Conservation (phyloP, 2,113 vertebrate species). For the Pyxicephalus adspersus region DNA sequence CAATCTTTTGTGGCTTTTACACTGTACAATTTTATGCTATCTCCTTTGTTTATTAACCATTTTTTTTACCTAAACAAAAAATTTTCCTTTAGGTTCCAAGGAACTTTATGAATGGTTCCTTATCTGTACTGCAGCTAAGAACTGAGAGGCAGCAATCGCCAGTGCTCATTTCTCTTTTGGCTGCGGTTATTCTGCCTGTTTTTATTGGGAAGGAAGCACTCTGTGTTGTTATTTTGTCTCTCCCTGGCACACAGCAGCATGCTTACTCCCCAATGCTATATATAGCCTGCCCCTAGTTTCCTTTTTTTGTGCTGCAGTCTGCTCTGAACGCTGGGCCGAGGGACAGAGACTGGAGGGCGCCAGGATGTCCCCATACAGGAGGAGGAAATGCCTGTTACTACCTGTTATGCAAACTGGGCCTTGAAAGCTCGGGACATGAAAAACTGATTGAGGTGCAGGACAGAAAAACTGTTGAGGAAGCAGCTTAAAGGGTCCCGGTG, state of each 20-base stretch:
- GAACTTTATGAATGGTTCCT: no score
- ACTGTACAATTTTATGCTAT: no score
- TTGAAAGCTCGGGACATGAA: slow-evolving; percentile 71
- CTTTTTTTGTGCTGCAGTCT: slow-evolving; percentile 71
- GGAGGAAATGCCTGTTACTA: slow-evolving; percentile 99
- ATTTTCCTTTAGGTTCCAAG: no score
- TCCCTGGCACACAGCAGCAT: slow-evolving; percentile 23
- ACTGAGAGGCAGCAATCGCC: background rate
- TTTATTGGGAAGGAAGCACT: slow-evolving; percentile 46
- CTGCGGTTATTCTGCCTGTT: slow-evolving; percentile 24
- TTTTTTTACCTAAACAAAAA: no score
- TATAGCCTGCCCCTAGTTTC: slow-evolving; percentile 36
- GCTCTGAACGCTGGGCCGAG: slow-evolving; percentile 81
- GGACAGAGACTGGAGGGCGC: slow-evolving; percentile 96
- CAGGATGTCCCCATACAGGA: slow-evolving; percentile 99
- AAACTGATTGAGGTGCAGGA: slow-evolving; percentile 58
- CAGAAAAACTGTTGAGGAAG: slow-evolving; percentile 51
- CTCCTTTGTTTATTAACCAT: no score
- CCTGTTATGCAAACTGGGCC: slow-evolving; percentile 95
- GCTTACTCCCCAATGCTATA: slow-evolving; percentile 41
- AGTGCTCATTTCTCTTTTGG: background rate
- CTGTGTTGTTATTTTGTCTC: slow-evolving; percentile 53
- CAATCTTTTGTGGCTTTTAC: no score
- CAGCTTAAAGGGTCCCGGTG: slow-evolving; percentile 43
- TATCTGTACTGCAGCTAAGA: no score